These are phyloP conservation scores for Grus americana DNA, from an alignment of 2,113 vertebrate genomes.

Conservation along the genomic window DNA sequence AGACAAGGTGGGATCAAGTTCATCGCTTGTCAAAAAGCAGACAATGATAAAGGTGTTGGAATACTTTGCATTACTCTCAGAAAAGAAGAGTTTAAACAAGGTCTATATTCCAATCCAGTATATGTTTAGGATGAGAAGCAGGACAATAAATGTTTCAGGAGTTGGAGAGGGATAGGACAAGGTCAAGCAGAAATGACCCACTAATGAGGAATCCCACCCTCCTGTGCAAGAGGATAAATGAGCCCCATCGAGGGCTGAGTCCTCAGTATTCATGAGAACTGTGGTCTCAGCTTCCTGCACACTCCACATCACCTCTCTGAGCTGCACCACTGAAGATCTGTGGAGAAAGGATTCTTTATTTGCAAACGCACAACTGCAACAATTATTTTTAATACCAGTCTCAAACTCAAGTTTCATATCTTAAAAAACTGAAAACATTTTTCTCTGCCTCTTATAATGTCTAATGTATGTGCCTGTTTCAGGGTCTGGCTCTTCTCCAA, in stretches of 20 bases:
- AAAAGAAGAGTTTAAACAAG: background rate
- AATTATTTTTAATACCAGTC: background rate
- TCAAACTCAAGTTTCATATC: background rate
- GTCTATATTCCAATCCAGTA: background rate
- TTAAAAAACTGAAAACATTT: background rate
- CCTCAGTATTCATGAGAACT: background rate
- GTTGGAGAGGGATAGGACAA: background rate
- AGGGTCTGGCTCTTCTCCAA: background rate
- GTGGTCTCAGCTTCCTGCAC: background rate
- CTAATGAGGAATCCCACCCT: background rate
- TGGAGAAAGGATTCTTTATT: background rate
- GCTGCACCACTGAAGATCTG: background rate
- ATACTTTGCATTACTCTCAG: background rate
- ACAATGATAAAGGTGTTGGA: background rate
- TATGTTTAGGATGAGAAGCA: background rate
- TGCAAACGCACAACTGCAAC: background rate
- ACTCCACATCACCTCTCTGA: background rate
- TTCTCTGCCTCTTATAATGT: background rate
- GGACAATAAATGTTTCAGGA: background rate
- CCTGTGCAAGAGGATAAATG: background rate
- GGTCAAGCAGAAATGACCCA: background rate
- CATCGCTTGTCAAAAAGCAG: slow-evolving; percentile 31
- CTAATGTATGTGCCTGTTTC: background rate
- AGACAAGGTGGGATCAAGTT: slow-evolving; percentile 42
- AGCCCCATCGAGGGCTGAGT: background rate